Base-by-base conservation (phyloP, 2,797 vertebrate species). In the Octomys mimax region DNA sequence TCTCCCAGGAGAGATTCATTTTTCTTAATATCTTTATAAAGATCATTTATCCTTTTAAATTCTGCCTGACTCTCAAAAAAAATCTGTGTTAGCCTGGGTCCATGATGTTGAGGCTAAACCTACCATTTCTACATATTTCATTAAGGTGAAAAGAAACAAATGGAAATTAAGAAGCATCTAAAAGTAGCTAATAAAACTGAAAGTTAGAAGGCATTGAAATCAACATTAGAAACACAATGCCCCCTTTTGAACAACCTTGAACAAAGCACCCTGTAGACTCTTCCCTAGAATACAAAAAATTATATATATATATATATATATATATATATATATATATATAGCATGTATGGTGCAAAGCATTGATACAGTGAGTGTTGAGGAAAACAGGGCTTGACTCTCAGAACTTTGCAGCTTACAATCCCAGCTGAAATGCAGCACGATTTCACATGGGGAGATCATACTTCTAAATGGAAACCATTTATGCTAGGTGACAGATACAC, bases 11-110 rank as follows among this genome's bases (percentile, higher is more conserved):
- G 70, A 94, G 18, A 79, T 42, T 62, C 46, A 6, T 49, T 92
- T 95, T 36, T n/a, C 26, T 22, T 70, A 73, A 39, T 95, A 75
- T 88, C 81, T 96, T 95, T 62, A 62, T 61, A 78, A 62, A 91
- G 83, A 39, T 84, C 28, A 46, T 70, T 86, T 46, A 85, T 71
- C 33, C 28, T 86, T 86, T 3, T 62, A 89, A 62, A 73, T 93
- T 82, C 68, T 83, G 31, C 80, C 52, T 71, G 26, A 79, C 59
- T 66, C 24, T 93, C 49, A 54, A 83, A 42, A 42, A 87, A 87
- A 91, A 64, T 92, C 24, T 94, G 26, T 89, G 77, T 87, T 82
- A 81, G 46, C 24, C 4, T 21, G 85, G 62, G 54, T 85, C 52
- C 3, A 57, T 64, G 59, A 42, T 57, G 95, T 93, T 28, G 21